These are phyloP conservation scores for Liposcelis brunnea DNA, from an alignment of 2,888 invertebrate genomes.

Conservation along the genomic window DNA sequence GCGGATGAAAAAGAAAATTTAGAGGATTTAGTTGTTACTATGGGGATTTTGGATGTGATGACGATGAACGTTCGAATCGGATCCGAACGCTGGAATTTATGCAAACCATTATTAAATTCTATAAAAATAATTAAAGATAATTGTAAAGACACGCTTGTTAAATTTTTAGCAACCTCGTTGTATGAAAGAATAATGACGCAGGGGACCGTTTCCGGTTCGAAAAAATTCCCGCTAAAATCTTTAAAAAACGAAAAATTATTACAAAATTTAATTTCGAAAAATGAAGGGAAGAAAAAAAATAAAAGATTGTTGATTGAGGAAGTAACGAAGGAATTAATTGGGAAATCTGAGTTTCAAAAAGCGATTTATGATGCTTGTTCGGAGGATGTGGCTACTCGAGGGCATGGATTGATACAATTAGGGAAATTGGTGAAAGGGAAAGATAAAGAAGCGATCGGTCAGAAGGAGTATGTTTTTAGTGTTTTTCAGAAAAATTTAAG, in stretches of 20 bases:
- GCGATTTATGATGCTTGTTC: slow-evolving; percentile 52
- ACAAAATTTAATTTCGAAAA: no score
- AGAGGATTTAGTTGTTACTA: slow-evolving; percentile 25
- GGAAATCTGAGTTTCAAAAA: slow-evolving; percentile 33
- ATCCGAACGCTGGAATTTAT: slow-evolving; percentile 21
- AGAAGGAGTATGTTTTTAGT: slow-evolving; percentile 29
- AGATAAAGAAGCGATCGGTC: slow-evolving; percentile 43
- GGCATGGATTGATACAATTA: slow-evolving; percentile 58
- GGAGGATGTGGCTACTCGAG: slow-evolving; percentile 57
- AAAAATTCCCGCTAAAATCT: slow-evolving; percentile 16
- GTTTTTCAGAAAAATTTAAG: slow-evolving; percentile 38
- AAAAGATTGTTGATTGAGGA: slow-evolving; percentile 15
- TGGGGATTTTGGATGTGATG: slow-evolving; percentile 22
- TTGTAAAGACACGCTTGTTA: slow-evolving; percentile 15
- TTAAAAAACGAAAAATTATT: no score
- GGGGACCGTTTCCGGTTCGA: slow-evolving; percentile 16
- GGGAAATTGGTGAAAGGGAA: slow-evolving; percentile 49
- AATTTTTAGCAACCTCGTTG: not conserved
- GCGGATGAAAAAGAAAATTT: slow-evolving; percentile 20
- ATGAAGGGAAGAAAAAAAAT: not conserved
- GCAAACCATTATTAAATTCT: slow-evolving; percentile 23
- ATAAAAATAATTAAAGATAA: slow-evolving; percentile 18
- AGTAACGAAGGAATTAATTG: slow-evolving; percentile 18
- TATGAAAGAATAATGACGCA: slow-evolving; percentile 17
- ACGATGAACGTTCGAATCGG: slow-evolving; percentile 17